Base-by-base conservation (phyloP, 1,140 invertebrate species). In the Thereuonema tuberculata region DNA sequence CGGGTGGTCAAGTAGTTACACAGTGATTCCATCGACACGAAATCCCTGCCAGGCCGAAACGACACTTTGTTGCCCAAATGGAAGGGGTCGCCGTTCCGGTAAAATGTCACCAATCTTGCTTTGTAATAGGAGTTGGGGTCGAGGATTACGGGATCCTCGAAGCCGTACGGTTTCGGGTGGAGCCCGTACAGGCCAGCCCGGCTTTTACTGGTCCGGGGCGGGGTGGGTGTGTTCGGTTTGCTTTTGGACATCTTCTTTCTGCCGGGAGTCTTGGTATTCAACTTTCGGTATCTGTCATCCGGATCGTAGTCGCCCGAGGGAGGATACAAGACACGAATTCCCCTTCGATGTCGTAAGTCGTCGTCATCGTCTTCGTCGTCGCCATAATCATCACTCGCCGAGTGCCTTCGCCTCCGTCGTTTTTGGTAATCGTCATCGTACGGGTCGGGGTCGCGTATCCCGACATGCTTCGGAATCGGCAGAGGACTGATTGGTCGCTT, bases 81-180 rank as follows among this genome's bases (percentile, higher is more conserved):
- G 70, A 92, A 90, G 0, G 86, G 85, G 72, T 95, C 91, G 2
- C 92, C 92, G 81, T 95, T 97, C 68, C 87, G 84, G 73, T 87
- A 96, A 73, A 96, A 94, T 0, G 86, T 84, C 37, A 95, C 86
- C 24, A 89, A 75, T 56, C 66, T 77, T 0, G 89, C 89, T 63
- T 86, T 81, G 87, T 88, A 92, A 67, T 88, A 89, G 3, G 9
- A 20, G n/a, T 24, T 43, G 26, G 5, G 12, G 23, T 17, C 29
- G 43, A n/a, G 9, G 20, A 58, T 3, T 9, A 58, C 5, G 2
- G 43, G 37, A 15, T 48, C 57, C 23, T 58, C 57, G 47, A 12
- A 58, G 17, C 37, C 27, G 21, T 47, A 48, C n/a, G 55, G 29
- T 14, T 43, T 31, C 5, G 9, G 27, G 2, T 9, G 21, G 2